Conservation (phyloP, 2,888 invertebrate genomes). For the Melinaea marsaeus region DNA sequence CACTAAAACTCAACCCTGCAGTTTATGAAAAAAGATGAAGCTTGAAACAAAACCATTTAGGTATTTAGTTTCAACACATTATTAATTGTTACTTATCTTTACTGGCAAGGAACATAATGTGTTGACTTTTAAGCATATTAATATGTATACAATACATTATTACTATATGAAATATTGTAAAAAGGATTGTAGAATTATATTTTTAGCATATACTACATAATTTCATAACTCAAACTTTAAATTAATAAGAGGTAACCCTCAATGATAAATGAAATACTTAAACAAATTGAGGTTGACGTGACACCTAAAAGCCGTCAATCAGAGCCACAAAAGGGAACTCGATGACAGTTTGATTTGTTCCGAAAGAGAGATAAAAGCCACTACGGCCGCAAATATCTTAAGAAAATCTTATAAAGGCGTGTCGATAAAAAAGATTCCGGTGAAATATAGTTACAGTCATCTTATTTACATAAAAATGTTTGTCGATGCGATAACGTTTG, state of each 20-base stretch:
- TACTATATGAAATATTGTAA: no score
- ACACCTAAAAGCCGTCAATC: constrained; percentile 11
- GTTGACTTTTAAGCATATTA: no score
- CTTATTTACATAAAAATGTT: constrained; percentile 29
- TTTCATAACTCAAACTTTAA: not conserved
- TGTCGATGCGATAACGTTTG: constrained; percentile 24
- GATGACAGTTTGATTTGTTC: constrained; percentile 21
- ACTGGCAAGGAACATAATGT: no score
- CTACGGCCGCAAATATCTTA: constrained; percentile 16
- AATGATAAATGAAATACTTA: constrained; percentile 5
- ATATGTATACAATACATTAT: no score
- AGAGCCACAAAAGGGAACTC: constrained; percentile 10
- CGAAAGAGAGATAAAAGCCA: constrained; percentile 11
- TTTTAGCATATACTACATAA: no score
- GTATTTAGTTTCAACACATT: no score
- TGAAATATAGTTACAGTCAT: constrained; percentile 28
- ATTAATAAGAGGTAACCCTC: not conserved
- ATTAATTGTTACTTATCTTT: no score
- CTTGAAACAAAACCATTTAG: no score
- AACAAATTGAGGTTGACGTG: constrained; percentile 7
- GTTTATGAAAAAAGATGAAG: no score
- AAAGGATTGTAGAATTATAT: no score
- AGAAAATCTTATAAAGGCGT: constrained; percentile 22
- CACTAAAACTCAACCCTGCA: no score
- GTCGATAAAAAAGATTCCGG: constrained; percentile 29